Evolutionary conservation across 2,888 invertebrate genomes (phyloP).

Genomic region (Nyleta sp.): DNA sequence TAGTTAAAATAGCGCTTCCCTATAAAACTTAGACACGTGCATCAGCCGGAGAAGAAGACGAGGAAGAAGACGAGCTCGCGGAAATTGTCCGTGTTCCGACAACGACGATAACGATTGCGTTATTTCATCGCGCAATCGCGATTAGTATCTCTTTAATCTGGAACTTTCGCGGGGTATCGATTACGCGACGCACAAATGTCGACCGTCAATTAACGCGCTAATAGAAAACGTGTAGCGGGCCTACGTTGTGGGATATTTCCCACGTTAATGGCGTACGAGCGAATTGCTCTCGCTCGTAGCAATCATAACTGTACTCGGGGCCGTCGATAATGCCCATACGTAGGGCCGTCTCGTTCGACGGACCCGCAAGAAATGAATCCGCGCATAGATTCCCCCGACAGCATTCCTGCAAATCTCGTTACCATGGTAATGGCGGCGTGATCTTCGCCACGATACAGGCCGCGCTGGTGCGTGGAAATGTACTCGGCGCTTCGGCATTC

Average conservation of each 20-base stretch:
- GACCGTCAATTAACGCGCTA: constrained; percentile 38
- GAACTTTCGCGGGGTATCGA: constrained; percentile 19
- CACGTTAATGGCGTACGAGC: constrained; percentile 70
- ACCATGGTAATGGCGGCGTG: constrained; percentile 62
- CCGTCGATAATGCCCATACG: constrained; percentile 70
- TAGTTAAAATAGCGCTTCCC: constrained; percentile 45
- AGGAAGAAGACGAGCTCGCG: constrained; percentile 6
- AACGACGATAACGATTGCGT: constrained; percentile 33
- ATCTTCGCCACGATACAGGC: constrained; percentile 48
- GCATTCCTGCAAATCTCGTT: constrained; percentile 66
- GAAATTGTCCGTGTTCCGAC: constrained; percentile 33
- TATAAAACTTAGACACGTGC: constrained; percentile 39
- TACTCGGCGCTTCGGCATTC: constrained; percentile 30
- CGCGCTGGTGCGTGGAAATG: constrained; percentile 30
- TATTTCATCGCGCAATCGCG: constrained; percentile 20
- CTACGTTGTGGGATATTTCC: constrained; percentile 66
- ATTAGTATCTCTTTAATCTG: constrained; percentile 27
- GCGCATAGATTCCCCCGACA: constrained; percentile 60
- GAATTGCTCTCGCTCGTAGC: constrained; percentile 67
- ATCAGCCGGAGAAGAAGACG: constrained; percentile 5
- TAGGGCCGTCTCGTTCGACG: constrained; percentile 37
- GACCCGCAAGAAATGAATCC: constrained; percentile 60
- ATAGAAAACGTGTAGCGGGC: constrained; percentile 29
- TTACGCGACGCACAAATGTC: constrained; percentile 19
- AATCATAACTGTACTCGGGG: constrained; percentile 75